phyloP scores from a whole-genome alignment of 2,888 invertebrate genomes.

The Panopea generosa region DNA sequence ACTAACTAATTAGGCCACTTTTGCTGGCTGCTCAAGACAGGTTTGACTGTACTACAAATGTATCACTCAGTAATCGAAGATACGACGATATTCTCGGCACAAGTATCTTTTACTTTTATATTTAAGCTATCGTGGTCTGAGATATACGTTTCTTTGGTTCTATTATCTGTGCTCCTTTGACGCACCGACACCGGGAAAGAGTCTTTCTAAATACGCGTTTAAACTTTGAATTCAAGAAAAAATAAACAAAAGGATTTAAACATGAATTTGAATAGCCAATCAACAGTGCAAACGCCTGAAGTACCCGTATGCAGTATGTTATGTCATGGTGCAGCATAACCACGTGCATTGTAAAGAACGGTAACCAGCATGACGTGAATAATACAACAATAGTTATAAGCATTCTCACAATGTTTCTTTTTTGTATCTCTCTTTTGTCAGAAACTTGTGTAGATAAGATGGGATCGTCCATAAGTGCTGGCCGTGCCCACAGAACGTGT shows the following conservation, averaged over 20 bases:
- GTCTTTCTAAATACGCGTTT: constrained; percentile 26
- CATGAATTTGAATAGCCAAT: constrained; percentile 77
- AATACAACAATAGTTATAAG: constrained; percentile 73
- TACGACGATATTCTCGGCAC: too few species aligned
- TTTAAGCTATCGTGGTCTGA: too few species aligned
- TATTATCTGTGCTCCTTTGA: too few species aligned
- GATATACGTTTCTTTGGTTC: too few species aligned
- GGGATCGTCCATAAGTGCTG: constrained; percentile 73
- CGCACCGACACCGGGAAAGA: background rate
- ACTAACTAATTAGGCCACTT: too few species aligned
- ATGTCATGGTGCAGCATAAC: constrained; percentile 59
- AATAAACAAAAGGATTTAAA: constrained; percentile 78
- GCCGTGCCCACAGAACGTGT: constrained; percentile 72
- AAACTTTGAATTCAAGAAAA: constrained; percentile 79
- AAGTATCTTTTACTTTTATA: too few species aligned
- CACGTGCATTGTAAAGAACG: constrained; percentile 75
- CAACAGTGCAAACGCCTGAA: constrained; percentile 70
- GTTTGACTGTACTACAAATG: too few species aligned
- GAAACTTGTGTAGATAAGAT: constrained; percentile 56
- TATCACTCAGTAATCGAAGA: too few species aligned
- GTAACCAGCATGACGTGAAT: constrained; percentile 78
- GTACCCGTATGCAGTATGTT: constrained; percentile 49
- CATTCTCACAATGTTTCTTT: constrained; percentile 75
- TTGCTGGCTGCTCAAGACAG: too few species aligned
- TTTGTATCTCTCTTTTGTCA: constrained; percentile 65